Evolutionary conservation across 2,113 vertebrate genomes (phyloP), one percentile per base, ranked within the genome.

Genomic region (Ciconia stormi): DNA sequence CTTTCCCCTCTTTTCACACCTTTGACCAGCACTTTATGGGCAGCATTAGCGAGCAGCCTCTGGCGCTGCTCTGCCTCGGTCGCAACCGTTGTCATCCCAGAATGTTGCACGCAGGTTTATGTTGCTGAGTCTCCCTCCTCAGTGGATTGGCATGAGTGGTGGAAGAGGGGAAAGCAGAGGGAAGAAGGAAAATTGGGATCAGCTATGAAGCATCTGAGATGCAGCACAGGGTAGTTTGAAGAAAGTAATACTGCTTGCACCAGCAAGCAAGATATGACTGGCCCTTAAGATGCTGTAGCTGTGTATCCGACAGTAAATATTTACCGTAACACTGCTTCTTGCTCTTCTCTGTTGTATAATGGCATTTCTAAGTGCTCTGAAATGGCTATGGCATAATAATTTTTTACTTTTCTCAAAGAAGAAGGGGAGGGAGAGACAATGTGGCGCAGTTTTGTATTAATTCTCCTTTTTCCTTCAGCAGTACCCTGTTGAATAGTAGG

Each of bases 51-150:
- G 4, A 61, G 36, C 55, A 83, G 40, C 36, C 38, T 44, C 47
- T 40, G 34, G 34, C 2, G 1, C 49, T 46, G 61, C 38, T 71
- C n/a, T 79, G 71, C 52, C n/a, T 38, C 0, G 0, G 3, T 38
- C 0, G 0, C 62, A 52, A 0, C 53, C 0, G 0, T 13, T 32
- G 46, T 40, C 40, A 14, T 18, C 53, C 62, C 44, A n/a, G 19
- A 71, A 20, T 6, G 23, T 10, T 65, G 34, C 47, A 6, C 0
- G 0, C 38, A 25, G 61, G 34, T 52, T 81, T 53, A 10, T 27
- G 5, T 27, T 50, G 73, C 63, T 62, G 50, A 84, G 46, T n/a
- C 10, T 49, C 18, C 26, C n/a, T 69, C 19, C 1, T 8, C 40
- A 3, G n/a, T 44, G 46, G 21, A 2, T 56, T 67, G 70, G 55